Base-by-base conservation (phyloP, 1,140 invertebrate genomes). In the Drosophila pseudoananassae region DNA sequence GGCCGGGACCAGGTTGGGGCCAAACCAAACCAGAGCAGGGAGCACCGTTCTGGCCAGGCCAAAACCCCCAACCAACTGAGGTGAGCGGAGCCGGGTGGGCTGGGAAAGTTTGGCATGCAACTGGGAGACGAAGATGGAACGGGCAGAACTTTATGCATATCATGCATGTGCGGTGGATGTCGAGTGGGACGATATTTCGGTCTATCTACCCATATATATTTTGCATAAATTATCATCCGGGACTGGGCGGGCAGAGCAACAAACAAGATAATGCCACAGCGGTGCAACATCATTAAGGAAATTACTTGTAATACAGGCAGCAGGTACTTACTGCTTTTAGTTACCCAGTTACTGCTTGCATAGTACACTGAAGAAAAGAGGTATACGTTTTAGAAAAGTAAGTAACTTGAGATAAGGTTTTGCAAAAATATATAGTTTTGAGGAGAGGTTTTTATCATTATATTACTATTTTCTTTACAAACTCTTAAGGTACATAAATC, bases 201-300 rank as follows among this genome's bases (percentile, higher is more conserved):
- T 47, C 59, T 49, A 36, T 27, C 53, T 14, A 52, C 31, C 57
- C 43, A 77, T 78, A 88, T 78, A 87, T 88, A 87, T 87, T 87
- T 87, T 82, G 82, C 82, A 87, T 87, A 87, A 87, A 87, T 87
- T 87, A 87, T 87, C 71, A 87, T 68, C 58, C 60, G 63, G 59
- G 69, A 65, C 51, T 45, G 31, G 64, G 58, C 20, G 14, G 50
- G 57, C 49, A 40, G 55, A 53, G 65, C 49, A 51, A 57, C 83
- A 87, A 87, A 87, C 82, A 88, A 85, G 82, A 85, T 85, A 85
- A 85, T 85, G 82, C 83, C 75, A 88, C 78, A 76, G 78, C 75
- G 78, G 82, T 64, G 78, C 82, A 87, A 88, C 82, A 87, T 88
- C 82, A 87, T 87, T 87, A 88, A 87, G 82, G 74, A 87, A 87